Base-by-base conservation (phyloP, 2,113 vertebrate genomes). In the Otus sunia region DNA sequence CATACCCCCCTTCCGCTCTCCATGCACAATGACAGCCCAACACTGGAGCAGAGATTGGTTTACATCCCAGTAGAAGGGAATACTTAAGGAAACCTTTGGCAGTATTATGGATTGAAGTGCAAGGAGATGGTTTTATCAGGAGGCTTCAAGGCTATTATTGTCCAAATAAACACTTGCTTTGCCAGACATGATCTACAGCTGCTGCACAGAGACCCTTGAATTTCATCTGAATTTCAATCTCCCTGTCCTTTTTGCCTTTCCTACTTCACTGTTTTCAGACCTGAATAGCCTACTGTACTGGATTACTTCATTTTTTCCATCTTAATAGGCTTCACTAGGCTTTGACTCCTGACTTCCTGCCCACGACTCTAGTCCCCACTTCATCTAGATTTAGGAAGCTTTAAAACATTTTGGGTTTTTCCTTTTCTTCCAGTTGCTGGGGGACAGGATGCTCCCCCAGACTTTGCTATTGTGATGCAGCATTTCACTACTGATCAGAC, bases 61-160 rank as follows among this genome's bases (percentile, higher is more conserved):
- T 98, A 97, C 96, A 79, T 97, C 95, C 90, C 94, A 80, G 76
- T 80, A 97, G 96, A 97, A 92, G 92, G 84, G 92, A 94, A 93
- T 85, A 60, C 81, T 79, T n/a, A 85, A 97, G 96, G 97, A 98
- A 97, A 80, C 39, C 68, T 95, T 96, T 98, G 97, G 97, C 96
- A 97, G 76, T 10, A 82, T 97, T 95, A 94, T 96, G 96, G 94
- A 96, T 98, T 90, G 97, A 95, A 95, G 87, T 81, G 96, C 96
- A 96, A 94, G 97, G 96, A 96, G 88, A 91, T 94, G 95, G 95
- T 97, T 96, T 92, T 93, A 96, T 97, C 93, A 73, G 91, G 90
- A 96, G 67, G 80, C 92, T 95, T 79, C 81, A 86, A 96, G 96
- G 63, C 78, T 76, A 94, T 91, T 96, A 97, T 90, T 94, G 92